Percentiles rank a stretch among this genome's conserved stretches.
These are phyloP conservation scores for Unio delphinus DNA, from an alignment of 2,888 invertebrate species.

Conservation along the genomic window DNA sequence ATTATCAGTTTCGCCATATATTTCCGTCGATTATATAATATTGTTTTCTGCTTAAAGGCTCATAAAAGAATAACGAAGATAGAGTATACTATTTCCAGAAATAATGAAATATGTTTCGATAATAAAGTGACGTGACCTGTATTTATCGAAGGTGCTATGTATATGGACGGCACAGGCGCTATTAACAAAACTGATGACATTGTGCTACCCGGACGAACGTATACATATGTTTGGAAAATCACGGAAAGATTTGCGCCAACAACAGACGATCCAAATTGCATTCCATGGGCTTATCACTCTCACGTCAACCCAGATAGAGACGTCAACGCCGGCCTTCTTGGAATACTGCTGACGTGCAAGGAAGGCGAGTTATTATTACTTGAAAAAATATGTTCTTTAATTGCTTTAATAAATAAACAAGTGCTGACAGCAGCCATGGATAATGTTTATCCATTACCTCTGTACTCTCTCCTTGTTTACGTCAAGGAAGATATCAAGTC, in stretches of 20 bases:
- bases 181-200: conserved; percentile 34
- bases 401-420: too few relatives aligned
- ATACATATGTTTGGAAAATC: conserved; percentile 38
- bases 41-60: too few relatives aligned
- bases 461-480: not conserved
- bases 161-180: conserved; percentile 39
- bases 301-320: conserved; percentile 44
- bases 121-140: too few relatives aligned
- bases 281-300: conserved; percentile 53
- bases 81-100: too few relatives aligned
- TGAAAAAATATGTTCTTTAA: not conserved
- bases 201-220: conserved; percentile 25
- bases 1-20: too few relatives aligned
- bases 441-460: not conserved
- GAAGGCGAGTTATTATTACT: conserved; percentile 15
- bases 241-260: conserved; percentile 37
- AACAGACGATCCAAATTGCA: conserved; percentile 41
- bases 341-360: conserved; percentile 41
- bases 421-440: not conserved
- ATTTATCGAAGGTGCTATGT: conserved; percentile 38
- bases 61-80: too few relatives aligned
- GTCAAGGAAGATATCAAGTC: too few relatives aligned
- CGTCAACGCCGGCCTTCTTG: conserved; percentile 44
- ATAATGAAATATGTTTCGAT: too few relatives aligned
- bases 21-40: too few relatives aligned